Evolutionary conservation across 2,797 vertebrate genomes (phyloP).

Genomic region (Pseudopleuronectes americanus): DNA sequence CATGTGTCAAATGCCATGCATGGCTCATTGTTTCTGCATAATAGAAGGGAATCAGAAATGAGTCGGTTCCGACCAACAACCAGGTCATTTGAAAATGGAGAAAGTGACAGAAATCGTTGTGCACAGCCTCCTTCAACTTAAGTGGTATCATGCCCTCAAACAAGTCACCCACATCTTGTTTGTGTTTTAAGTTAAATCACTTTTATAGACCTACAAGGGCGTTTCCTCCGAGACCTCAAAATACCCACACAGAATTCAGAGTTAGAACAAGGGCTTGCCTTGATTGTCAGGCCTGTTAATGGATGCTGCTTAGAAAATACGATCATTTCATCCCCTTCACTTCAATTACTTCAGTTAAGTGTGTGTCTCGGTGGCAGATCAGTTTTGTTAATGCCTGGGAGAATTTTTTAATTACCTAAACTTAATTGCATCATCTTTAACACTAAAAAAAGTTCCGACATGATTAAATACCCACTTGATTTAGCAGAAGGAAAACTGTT

Average conservation of each 20-base stretch:
- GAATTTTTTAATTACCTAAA: slow-evolving; percentile 60
- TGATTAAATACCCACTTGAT: slow-evolving; percentile 66
- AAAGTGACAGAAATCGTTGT: too few species aligned
- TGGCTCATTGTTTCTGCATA: slow-evolving; percentile 6
- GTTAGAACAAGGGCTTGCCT: slow-evolving; percentile 2
- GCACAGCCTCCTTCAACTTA: not conserved
- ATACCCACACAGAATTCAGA: slow-evolving; percentile 8
- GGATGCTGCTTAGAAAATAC: slow-evolving; percentile 39
- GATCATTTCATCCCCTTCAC: slow-evolving; percentile 43
- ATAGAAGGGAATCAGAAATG: too few species aligned
- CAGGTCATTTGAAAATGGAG: too few species aligned
- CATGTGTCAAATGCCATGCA: slow-evolving; percentile 7
- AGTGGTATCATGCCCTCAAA: not conserved
- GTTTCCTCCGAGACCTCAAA: slow-evolving; percentile 3
- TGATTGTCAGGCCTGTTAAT: slow-evolving; percentile 31
- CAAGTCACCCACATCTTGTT: too few species aligned
- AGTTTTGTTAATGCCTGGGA: slow-evolving; percentile 49
- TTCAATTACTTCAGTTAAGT: slow-evolving; percentile 46
- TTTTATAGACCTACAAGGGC: not conserved
- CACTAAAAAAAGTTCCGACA: slow-evolving; percentile 41
- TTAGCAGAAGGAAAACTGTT: slow-evolving; percentile 55
- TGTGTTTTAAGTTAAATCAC: too few species aligned
- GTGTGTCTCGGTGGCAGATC: slow-evolving; percentile 47
- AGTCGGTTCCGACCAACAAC: too few species aligned
- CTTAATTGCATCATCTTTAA: slow-evolving; percentile 63